Conservation (phyloP, 2,888 invertebrate species). For the Bhutanitis thaidina region DNA sequence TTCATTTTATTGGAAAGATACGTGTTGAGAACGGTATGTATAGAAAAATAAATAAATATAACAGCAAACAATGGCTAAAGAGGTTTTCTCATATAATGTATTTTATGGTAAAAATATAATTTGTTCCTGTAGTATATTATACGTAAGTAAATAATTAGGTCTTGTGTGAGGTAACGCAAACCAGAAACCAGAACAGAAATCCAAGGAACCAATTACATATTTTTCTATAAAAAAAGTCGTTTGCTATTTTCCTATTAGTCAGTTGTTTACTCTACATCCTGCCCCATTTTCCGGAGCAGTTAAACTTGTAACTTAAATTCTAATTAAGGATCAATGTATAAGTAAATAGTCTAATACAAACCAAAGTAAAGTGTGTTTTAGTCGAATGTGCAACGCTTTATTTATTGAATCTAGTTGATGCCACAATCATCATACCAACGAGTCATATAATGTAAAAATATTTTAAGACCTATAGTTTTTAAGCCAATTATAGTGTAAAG, state of each 20-base stretch:
- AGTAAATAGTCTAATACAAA: slow-evolving; percentile 60
- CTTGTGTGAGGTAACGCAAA: too few species aligned
- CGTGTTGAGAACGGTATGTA: too few species aligned
- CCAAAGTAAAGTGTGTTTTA: slow-evolving; percentile 75
- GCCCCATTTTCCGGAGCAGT: neutral
- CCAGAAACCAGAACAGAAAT: too few species aligned
- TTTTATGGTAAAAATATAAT: neutral
- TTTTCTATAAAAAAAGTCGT: too few species aligned
- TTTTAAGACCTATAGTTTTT: slow-evolving; percentile 3
- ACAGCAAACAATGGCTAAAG: neutral
- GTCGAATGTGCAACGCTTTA: slow-evolving; percentile 77
- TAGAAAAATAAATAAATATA: too few species aligned
- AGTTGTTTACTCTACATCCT: too few species aligned
- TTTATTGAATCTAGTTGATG: slow-evolving; percentile 47
- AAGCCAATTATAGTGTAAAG: neutral
- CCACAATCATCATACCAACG: slow-evolving; percentile 4
- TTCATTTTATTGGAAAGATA: too few species aligned
- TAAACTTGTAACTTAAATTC: too few species aligned
- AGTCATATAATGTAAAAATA: slow-evolving; percentile 13
- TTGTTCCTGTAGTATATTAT: slow-evolving; percentile 1
- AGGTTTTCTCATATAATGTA: neutral
- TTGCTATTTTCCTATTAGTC: too few species aligned
- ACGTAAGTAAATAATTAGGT: neutral
- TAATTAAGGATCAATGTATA: slow-evolving; percentile 23
- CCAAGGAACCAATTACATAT: too few species aligned